Conservation (phyloP, 2,113 vertebrate genomes). For the Tachycineta bicolor region DNA sequence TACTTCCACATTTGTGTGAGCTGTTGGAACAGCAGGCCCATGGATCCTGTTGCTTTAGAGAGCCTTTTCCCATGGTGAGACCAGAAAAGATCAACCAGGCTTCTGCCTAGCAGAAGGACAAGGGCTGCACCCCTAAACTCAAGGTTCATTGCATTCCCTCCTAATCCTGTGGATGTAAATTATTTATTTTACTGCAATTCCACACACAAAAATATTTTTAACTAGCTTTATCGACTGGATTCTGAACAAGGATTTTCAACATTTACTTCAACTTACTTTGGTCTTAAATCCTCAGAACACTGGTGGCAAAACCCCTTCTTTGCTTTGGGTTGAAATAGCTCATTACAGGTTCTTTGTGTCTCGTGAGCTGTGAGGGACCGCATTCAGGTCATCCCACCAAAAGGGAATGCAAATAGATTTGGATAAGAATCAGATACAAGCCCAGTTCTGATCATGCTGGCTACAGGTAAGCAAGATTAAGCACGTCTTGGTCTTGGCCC, state of each 20-base stretch:
- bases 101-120: neutral
- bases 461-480: neutral
- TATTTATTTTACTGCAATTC: neutral
- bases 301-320: neutral
- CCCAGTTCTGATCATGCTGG: neutral
- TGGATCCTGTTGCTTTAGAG: neutral
- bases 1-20: neutral
- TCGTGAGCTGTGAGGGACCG: accelerated
- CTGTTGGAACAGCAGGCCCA: neutral
- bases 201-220: neutral
- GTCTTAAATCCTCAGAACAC: neutral
- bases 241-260: neutral
- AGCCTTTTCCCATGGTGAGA: neutral
- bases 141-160: neutral
- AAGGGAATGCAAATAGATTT: neutral
- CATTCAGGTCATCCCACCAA: neutral
- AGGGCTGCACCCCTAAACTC: neutral
- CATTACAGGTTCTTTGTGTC: neutral
- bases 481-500: neutral
- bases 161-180: neutral
- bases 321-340: neutral
- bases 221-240: neutral
- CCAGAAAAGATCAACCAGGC: neutral
- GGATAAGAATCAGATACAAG: neutral
- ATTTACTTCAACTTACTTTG: neutral